Percentiles rank a stretch among this genome's conserved stretches.
phyloP scores from a whole-genome alignment of 2,888 invertebrate species.

The Brachyptera risi region DNA sequence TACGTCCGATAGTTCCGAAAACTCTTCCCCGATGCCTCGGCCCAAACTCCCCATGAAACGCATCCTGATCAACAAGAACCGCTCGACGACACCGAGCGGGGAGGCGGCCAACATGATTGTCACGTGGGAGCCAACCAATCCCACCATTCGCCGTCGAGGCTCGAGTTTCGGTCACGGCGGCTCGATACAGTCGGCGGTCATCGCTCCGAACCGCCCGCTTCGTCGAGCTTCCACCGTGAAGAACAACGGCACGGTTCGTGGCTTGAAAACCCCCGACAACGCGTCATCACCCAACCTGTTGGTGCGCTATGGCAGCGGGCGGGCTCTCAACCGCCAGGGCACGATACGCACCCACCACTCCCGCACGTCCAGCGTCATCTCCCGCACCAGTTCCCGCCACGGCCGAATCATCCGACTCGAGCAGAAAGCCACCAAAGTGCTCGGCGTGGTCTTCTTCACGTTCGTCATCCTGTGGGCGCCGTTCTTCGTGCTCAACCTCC shows the following conservation, averaged over 20 bases:
- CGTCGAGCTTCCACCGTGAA: constrained; percentile 58
- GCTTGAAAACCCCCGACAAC: constrained; percentile 43
- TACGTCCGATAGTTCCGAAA: constrained; percentile 32
- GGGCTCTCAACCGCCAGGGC: constrained; percentile 38
- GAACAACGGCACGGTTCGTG: constrained; percentile 40
- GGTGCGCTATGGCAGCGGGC: constrained; percentile 22
- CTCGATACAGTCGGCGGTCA: constrained; percentile 51
- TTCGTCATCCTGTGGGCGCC: constrained; percentile 96
- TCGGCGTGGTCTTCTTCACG: constrained; percentile 91
- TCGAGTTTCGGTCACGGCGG: constrained; percentile 68
- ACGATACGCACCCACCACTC: constrained; percentile 68
- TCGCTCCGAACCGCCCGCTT: constrained; percentile 46
- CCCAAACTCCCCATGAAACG: constrained; percentile 51
- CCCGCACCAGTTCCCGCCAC: constrained; percentile 72
- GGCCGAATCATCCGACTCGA: constrained; percentile 82
- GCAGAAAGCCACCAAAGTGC: constrained; percentile 93
- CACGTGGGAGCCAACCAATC: constrained; percentile 60
- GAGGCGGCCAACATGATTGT: constrained; percentile 44
- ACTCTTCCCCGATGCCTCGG: too few species aligned
- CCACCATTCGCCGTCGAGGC: constrained; percentile 45
- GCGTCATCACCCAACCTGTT: constrained; percentile 55
- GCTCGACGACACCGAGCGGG: constrained; percentile 20
- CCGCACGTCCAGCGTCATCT: constrained; percentile 72
- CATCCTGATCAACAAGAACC: constrained; percentile 25
- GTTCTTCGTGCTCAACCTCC: constrained; percentile 84